Percentiles rank a stretch among this genome's conserved stretches.
Evolutionary conservation across 2,888 invertebrate genomes (phyloP).

Genomic region (Orthonevra nobilis): DNA sequence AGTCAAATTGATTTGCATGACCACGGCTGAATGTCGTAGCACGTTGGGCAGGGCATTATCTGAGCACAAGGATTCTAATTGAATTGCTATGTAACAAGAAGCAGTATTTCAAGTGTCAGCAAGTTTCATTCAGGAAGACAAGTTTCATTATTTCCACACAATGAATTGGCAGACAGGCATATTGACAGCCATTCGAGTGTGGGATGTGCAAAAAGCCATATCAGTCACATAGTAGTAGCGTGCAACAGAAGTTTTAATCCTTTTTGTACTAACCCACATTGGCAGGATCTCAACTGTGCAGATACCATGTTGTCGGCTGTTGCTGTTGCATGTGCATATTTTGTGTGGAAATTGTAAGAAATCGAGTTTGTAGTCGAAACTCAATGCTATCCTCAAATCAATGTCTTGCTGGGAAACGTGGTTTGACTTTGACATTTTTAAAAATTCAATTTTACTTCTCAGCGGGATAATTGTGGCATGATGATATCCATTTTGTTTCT

Average conservation of each 20-base stretch:
- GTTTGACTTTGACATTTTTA: conserved; percentile 22
- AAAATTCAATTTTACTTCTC: conserved; percentile 48
- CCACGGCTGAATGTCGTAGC: too few relatives aligned
- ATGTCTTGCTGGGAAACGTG: conserved; percentile 40
- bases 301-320: conserved; percentile 6
- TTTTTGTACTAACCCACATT: conserved; percentile 34
- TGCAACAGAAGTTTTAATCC: conserved; percentile 52
- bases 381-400: conserved; percentile 20
- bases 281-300: conserved; percentile 13
- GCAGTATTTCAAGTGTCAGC: conserved; percentile 62
- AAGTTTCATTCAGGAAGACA: conserved; percentile 55
- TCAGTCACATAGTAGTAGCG: conserved; percentile 44
- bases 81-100: conserved; percentile 67
- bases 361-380: too few relatives aligned
- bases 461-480: conserved; percentile 12
- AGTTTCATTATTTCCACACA: conserved; percentile 67
- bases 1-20: conserved; percentile 56
- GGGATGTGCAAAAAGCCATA: conserved; percentile 13
- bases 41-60: too few relatives aligned
- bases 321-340: conserved; percentile 34
- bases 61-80: conserved; percentile 64
- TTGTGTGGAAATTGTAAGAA: conserved; percentile 7
- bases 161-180: conserved; percentile 59
- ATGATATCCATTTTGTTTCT: too few relatives aligned
- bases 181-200: conserved; percentile 54